Evolutionary conservation across 1,140 invertebrate species (phyloP), one percentile per base, ranked within the genome.

Genomic region (Lordiphosa clarofinis): DNA sequence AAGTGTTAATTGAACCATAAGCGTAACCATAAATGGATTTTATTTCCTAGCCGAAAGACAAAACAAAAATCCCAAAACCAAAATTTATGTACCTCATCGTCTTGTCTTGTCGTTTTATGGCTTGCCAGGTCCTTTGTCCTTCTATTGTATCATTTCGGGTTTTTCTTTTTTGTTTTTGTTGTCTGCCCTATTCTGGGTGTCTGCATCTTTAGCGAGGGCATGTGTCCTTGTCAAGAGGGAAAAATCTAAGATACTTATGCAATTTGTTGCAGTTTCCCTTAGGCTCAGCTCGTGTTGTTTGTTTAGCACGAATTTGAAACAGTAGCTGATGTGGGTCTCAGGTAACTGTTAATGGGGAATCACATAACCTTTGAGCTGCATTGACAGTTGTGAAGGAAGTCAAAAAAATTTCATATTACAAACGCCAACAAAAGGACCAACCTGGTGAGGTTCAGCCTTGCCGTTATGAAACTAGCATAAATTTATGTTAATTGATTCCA

Each of bases 21-120:
- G 79, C 79, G 79, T 86, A 86, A 86, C 79, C 79, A 86, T 86
- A 86, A 86, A 86, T 87, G 79, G 70, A 86, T 86, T 87, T 86
- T 61, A 84, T 78, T 86, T 84, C 69, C 79, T 63, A 64, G 78
- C 53, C 63, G 37, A 54, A 57, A 75, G 52, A 65, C 66, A 73
- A 76, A 72, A 72, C 78, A 65, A 61, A 69, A 69, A 59, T 67
- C 59, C 61, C 37, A 56, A 75, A 60, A 76, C 64, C 68, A 42
- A 66, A 82, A 86, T 86, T 76, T 86, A 78, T 86, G 73, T 43
- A 40, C 67, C 57, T 56, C 46, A 28, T 60, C 39, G 38, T 57
- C 21, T 19, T 19, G 13, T 44, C 4, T 63, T 48, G 9, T 48
- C 52, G 56, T 76, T 82, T 82, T 84, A 82, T 76, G 68, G 63